Evolutionary conservation across 2,888 invertebrate genomes (phyloP).

Genomic region (Drosophila quinaria): DNA sequence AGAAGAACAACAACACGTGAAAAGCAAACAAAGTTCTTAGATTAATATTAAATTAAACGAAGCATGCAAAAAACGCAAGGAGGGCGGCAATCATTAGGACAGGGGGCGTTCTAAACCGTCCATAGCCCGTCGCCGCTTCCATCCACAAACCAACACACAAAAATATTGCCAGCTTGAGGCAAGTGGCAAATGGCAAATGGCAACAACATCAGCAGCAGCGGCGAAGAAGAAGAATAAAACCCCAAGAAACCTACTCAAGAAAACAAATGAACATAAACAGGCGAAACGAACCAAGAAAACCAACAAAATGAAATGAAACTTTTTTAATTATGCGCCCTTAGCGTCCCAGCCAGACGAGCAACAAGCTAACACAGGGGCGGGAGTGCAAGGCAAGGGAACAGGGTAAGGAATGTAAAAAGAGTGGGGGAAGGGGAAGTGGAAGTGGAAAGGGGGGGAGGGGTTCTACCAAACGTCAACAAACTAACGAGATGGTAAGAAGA

Average conservation of each 20-base stretch:
- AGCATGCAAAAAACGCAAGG: conserved; percentile 80
- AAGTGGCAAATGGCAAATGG: neutral
- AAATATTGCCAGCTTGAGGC: conserved; percentile 40
- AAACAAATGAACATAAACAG: conserved; percentile 79
- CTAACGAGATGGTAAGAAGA: conserved; percentile 57
- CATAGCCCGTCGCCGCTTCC: neutral
- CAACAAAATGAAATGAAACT: conserved; percentile 85
- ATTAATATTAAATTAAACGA: conserved; percentile 85
- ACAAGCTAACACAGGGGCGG: conserved; percentile 22
- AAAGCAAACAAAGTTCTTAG: conserved; percentile 74
- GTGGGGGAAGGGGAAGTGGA: neutral
- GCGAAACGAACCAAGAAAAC: conserved; percentile 84
- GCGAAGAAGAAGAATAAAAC: conserved; percentile 34
- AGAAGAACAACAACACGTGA: conserved; percentile 46
- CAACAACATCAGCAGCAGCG: neutral
- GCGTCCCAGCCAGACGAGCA: conserved; percentile 36
- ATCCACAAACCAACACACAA: conserved; percentile 22
- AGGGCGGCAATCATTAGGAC: conserved; percentile 78
- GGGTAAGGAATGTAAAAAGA: neutral
- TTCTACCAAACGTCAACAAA: conserved; percentile 57
- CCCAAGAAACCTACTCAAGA: conserved; percentile 73
- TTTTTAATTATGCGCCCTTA: conserved; percentile 84
- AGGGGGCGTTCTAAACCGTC: conserved; percentile 33
- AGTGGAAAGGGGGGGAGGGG: neutral
- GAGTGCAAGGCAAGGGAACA: too few relatives aligned